phyloP scores from a whole-genome alignment of 2,113 vertebrate genomes.

The Tragelaphus buxtoni region DNA sequence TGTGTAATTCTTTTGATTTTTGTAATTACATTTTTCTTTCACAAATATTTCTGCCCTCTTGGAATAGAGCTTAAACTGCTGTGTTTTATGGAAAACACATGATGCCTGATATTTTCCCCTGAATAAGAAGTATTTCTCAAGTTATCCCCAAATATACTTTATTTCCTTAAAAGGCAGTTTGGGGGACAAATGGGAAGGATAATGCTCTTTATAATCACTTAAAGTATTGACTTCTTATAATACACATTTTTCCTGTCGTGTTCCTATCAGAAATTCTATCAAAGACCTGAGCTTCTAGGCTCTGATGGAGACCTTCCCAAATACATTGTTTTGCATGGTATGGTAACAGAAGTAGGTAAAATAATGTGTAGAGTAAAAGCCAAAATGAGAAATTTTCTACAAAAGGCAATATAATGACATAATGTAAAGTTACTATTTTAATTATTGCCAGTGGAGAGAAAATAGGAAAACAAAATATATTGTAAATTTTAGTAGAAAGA shows the following conservation, averaged over 20 bases:
- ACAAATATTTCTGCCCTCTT: slow-evolving; percentile 72
- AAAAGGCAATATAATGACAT: neutral
- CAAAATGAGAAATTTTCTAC: neutral
- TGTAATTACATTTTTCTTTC: slow-evolving; percentile 70
- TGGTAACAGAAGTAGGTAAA: neutral
- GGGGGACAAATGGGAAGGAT: neutral
- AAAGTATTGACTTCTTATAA: neutral
- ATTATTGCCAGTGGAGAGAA: neutral
- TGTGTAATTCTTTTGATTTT: slow-evolving; percentile 65
- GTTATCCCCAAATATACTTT: slow-evolving; percentile 25
- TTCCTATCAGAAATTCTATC: slow-evolving; percentile 36
- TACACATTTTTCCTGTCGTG: neutral
- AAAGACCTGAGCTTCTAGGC: neutral
- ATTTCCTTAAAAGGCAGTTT: slow-evolving; percentile 55
- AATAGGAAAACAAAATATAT: neutral
- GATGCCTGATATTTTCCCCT: slow-evolving; percentile 32
- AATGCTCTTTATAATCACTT: slow-evolving; percentile 18
- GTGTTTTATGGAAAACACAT: slow-evolving; percentile 72
- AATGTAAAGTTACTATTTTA: neutral
- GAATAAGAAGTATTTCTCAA: slow-evolving; percentile 63
- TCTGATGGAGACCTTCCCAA: neutral
- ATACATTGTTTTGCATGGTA: neutral
- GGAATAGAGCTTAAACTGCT: slow-evolving; percentile 51
- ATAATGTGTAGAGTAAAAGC: neutral
- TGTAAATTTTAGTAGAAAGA: neutral